phyloP scores from a whole-genome alignment of 2,113 vertebrate species.

The Alexandromys fortis region DNA sequence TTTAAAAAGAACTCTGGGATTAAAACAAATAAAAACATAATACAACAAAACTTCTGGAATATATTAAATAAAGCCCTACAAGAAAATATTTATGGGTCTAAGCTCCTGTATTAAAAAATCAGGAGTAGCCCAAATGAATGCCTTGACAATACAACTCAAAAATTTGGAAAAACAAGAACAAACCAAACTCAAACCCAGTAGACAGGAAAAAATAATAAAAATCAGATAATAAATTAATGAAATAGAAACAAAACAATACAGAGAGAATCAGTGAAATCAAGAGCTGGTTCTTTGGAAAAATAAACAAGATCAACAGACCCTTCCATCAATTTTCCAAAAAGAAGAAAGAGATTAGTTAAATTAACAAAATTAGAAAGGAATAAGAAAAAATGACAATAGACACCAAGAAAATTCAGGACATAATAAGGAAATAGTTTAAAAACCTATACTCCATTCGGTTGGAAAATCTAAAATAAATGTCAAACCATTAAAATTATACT shows the following conservation, averaged over 20 bases:
- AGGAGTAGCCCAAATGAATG: neutral
- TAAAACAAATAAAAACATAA: neutral
- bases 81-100: neutral
- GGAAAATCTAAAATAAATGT: neutral
- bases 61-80: neutral
- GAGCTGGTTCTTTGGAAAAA: neutral
- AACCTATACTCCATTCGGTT: neutral
- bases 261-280: neutral
- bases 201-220: neutral
- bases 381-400: neutral
- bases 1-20: too few relatives aligned
- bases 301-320: neutral
- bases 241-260: neutral
- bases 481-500: neutral
- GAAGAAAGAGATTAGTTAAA: neutral
- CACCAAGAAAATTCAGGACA: neutral
- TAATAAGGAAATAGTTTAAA: neutral
- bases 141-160: too few relatives aligned
- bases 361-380: neutral
- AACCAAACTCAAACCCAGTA: neutral
- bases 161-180: neutral
- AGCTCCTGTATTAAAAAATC: neutral
- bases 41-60: neutral
- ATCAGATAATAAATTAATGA: neutral
- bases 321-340: neutral